Evolutionary conservation across 2,888 invertebrate species (phyloP), one percentile per base, ranked within the genome.

Genomic region (Sminthurinus aureus): DNA sequence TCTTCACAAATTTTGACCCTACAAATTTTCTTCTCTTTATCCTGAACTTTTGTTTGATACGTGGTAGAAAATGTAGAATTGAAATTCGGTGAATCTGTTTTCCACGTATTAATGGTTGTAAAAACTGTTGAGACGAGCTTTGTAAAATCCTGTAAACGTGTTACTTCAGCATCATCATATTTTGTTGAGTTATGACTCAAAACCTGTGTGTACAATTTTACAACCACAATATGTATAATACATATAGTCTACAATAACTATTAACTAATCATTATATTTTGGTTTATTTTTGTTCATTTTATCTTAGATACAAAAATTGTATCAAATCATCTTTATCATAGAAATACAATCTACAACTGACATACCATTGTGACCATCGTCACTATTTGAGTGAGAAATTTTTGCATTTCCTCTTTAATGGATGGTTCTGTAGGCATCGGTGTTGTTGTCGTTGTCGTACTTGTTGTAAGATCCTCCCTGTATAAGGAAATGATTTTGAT

Each of bases 1-100:
- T 88, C 84, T 66, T 87, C 87, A 81, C 88, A 88, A n/a, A 88
- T 79, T 12, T 85, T 85, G 1, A 88, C 85, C 22, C 73, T 86
- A 81, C 88, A 88, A 18, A 86, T 83, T 83, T 85, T 87, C 15
- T 84, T 74, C 24, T 88, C 88, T 58, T 86, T 86, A 22, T 87
- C 87, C 66, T 86, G 84, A 3, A 81, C 79, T n/a, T 75, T 79
- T 18, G 82, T 79, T 64, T 85, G 85, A n/a, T 87, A 87, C 0
- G 85, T 84, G 13, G 87, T 86, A 11, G 84, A 86, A 83, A 88
- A 86, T 0, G 87, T 85, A 9, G 87, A 86, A 50, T 88, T 88
- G 50, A 85, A 84, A 75, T 85, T 83, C 4, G 87, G 84, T 9
- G 86, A 79, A 0, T 86, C 84, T 0, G 86, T 85, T 74, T 86